A percentile compares a stretch with the other conserved stretches of the same genome.
Evolutionary conservation across 2,888 invertebrate genomes (phyloP).

Genomic region (Tetheella fluctuosa): DNA sequence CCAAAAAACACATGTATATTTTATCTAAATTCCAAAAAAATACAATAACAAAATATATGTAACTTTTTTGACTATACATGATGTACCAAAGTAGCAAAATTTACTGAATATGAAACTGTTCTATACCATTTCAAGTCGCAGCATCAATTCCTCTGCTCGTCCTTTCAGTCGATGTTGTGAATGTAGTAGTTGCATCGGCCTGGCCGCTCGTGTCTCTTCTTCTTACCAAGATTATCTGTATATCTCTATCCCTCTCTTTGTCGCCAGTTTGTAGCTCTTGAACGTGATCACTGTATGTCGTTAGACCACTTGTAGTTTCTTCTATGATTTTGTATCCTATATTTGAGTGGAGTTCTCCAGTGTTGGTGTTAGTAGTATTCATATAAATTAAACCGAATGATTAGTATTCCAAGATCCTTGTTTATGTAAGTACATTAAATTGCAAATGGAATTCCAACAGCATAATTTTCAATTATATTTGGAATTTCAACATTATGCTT

Average conservation of each 20-base stretch:
- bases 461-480: slow-evolving; percentile 16
- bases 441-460: slow-evolving; percentile 16
- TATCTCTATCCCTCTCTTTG: slow-evolving; percentile 73
- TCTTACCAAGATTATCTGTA: slow-evolving; percentile 71
- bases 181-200: slow-evolving; percentile 82
- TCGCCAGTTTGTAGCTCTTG: slow-evolving; percentile 75
- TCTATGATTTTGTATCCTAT: slow-evolving; percentile 73
- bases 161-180: slow-evolving; percentile 80
- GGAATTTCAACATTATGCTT: slow-evolving; percentile 19
- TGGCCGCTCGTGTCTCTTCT: slow-evolving; percentile 73
- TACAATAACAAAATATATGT: not conserved
- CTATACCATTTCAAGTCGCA: slow-evolving; percentile 80
- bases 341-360: slow-evolving; percentile 70
- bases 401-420: slow-evolving; percentile 19
- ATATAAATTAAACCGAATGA: slow-evolving; percentile 62
- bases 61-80: not conserved
- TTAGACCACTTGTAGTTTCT: slow-evolving; percentile 82
- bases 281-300: slow-evolving; percentile 71
- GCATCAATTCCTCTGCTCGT: slow-evolving; percentile 73
- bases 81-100: not conserved
- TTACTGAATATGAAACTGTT: slow-evolving; percentile 34
- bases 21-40: not conserved
- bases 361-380: slow-evolving; percentile 77
- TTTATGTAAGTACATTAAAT: slow-evolving; percentile 1
- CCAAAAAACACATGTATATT: too few relatives aligned